Evolutionary conservation across 2,797 vertebrate species (phyloP).

Genomic region (Bradypodion pumilum): DNA sequence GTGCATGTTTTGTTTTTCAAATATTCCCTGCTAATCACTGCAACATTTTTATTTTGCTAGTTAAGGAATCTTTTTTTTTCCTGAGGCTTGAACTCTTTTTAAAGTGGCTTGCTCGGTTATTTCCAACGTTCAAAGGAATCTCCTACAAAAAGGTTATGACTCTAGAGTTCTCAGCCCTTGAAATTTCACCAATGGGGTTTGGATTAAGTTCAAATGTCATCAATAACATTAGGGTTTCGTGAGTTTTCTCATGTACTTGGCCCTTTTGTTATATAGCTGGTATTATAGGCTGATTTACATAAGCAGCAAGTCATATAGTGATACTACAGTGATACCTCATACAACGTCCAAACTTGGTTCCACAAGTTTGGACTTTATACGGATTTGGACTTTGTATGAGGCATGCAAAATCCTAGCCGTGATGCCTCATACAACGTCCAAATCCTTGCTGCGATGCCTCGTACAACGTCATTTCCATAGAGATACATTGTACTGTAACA

Average conservation of each 20-base stretch:
- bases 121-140: background rate
- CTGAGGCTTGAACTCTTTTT: background rate
- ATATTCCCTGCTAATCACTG: background rate
- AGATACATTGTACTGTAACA: too few relatives aligned
- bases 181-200: background rate
- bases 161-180: background rate
- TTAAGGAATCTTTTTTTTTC: background rate
- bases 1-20: background rate
- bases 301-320: background rate
- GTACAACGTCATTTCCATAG: too few relatives aligned
- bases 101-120: background rate
- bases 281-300: background rate
- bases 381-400: too few relatives aligned
- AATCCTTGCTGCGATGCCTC: too few relatives aligned
- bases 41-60: background rate
- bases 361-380: too few relatives aligned
- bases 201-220: background rate
- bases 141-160: background rate
- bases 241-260: background rate
- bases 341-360: too few relatives aligned
- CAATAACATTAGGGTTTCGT: too few relatives aligned
- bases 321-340: too few relatives aligned
- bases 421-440: too few relatives aligned
- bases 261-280: background rate
- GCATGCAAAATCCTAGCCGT: too few relatives aligned